phyloP scores from a whole-genome alignment of 2,888 invertebrate genomes.

The Elegia similella region DNA sequence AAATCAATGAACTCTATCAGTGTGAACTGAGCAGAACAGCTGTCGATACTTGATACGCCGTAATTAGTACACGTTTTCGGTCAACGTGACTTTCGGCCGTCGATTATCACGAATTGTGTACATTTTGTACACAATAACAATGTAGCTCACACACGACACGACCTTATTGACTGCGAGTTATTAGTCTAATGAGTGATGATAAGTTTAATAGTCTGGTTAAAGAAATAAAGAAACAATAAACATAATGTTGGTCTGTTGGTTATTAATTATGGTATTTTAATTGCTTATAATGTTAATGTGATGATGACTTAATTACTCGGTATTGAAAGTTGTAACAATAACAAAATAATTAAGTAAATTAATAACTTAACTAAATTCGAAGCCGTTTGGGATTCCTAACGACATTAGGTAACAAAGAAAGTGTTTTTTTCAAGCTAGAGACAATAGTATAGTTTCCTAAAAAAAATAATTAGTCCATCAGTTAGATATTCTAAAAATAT shows the following conservation, averaged over 20 bases:
- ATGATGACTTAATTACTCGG: no score
- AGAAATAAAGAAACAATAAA: not conserved
- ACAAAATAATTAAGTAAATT: not conserved
- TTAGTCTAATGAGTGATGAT: not conserved
- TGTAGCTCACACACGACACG: not conserved
- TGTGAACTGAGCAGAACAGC: not conserved
- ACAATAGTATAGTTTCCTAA: no score
- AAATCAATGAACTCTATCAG: not conserved
- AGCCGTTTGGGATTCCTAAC: not conserved
- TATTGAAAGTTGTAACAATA: no score
- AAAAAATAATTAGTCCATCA: no score
- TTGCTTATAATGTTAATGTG: no score
- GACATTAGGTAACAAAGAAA: not conserved
- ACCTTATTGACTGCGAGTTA: not conserved
- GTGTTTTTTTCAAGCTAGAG: no score
- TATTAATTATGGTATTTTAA: no score
- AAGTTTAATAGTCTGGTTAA: not conserved
- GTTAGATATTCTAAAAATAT: no score
- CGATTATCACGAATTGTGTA: not conserved
- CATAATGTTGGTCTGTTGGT: not conserved
- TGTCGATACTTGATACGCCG: slow-evolving; percentile 15
- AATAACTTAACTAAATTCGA: not conserved
- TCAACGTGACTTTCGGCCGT: slow-evolving; percentile 5
- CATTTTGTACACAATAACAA: not conserved
- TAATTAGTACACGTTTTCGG: slow-evolving; percentile 24